Evolutionary conservation across 2,888 invertebrate genomes (phyloP).

Genomic region (Poecilus cupreus): DNA sequence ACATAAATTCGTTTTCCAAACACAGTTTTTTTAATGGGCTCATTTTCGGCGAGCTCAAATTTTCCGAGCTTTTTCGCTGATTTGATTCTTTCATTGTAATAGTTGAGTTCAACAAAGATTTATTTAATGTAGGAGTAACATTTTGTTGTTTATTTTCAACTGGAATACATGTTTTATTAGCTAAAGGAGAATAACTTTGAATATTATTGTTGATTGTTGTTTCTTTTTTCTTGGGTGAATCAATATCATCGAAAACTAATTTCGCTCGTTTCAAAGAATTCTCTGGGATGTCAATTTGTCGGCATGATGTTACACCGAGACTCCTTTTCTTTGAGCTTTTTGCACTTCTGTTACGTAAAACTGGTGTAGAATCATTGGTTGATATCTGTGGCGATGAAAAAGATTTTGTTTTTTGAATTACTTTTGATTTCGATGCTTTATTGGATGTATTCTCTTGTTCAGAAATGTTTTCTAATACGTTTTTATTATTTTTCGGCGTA

Average conservation of each 20-base stretch:
- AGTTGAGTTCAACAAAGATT: constrained; percentile 21
- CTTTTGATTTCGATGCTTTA: neutral
- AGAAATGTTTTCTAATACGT: too few species aligned
- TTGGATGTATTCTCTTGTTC: neutral
- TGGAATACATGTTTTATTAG: neutral
- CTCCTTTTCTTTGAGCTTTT: constrained; percentile 63
- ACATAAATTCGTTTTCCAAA: neutral
- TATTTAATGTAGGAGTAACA: constrained; percentile 1
- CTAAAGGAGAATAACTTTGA: constrained; percentile 2
- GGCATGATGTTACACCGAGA: constrained; percentile 66
- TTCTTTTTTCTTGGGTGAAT: constrained; percentile 47
- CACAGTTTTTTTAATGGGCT: constrained; percentile 6
- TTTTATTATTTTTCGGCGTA: constrained; percentile 4
- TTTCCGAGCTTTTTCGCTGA: neutral
- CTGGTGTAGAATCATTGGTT: constrained; percentile 38
- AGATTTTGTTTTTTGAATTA: neutral
- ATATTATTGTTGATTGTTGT: constrained; percentile 8
- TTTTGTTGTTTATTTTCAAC: too few species aligned
- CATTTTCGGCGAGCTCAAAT: neutral
- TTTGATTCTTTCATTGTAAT: constrained; percentile 30
- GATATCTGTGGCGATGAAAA: constrained; percentile 5
- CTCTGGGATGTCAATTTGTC: constrained; percentile 66
- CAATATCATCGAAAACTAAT: constrained; percentile 64
- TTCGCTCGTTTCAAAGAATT: constrained; percentile 66
- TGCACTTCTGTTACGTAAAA: constrained; percentile 28